Evolutionary conservation across 2,797 vertebrate genomes (phyloP), one percentile per base, ranked within the genome.

Genomic region (Chaetodon trifasciatus): DNA sequence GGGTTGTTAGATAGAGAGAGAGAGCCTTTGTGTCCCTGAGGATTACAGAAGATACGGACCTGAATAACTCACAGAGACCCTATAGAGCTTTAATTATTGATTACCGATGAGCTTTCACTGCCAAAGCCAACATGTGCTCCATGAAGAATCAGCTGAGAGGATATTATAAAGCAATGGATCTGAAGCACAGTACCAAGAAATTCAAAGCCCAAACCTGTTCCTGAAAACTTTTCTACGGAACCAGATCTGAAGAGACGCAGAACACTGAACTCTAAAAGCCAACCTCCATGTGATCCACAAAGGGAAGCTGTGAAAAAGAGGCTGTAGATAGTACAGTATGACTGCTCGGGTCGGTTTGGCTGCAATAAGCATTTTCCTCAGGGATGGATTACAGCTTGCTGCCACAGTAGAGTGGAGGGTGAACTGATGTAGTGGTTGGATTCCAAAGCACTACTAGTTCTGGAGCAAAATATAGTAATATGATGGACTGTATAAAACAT

Each of bases 21-120:
- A 42, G 62, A 56, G 70, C 17, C 39, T 85, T 88, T 82, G 66
- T 55, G 72, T 87, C 81, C 64, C 76, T 9, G 53, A 83, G 83
- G 87, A 86, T 60, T 46, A 28, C 53, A 77, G 68, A 85, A 87
- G 82, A 88, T 90, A 77, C 81, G 75, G 84, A 76, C 81, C 77
- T 91, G 90, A 91, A 94, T 92, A 94, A 92, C 85, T 79, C 74
- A 61, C 46, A 40, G 62, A 76, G 78, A 83, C 75, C 86, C 80
- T 86, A 90, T 85, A 78, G 83, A 85, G 74, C 82, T 88, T 94
- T 83, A 91, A 93, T 93, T 93, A 93, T 94, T 92, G 83, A 94
- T 92, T 71, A 81, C 70, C 46, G 9, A 91, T 79, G 83, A 85
- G 83, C 56, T 56, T 85, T 87, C 61, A 32, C 52, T 52, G 82